These are phyloP conservation scores for Eilema griseolum DNA, from an alignment of 2,888 invertebrate species.

Conservation along the genomic window DNA sequence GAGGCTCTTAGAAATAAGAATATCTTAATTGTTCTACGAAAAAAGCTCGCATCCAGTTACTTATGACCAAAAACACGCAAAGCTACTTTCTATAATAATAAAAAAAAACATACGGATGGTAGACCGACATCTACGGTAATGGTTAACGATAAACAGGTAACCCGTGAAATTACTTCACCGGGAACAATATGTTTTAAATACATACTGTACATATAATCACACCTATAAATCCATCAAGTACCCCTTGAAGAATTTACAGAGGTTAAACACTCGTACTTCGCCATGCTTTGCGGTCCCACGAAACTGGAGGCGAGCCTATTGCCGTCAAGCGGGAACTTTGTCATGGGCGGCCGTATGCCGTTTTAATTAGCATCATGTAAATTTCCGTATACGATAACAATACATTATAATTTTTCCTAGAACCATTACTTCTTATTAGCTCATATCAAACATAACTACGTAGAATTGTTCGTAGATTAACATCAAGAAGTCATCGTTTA, in stretches of 20 bases:
- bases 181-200: not conserved
- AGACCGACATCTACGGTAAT: not conserved
- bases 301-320: no score
- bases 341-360: no score
- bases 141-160: not conserved
- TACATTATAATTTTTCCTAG: not conserved
- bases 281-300: no score
- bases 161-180: not conserved
- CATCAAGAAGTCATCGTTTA: conserved; percentile 54
- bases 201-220: no score
- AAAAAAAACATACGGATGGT: no score
- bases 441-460: conserved; percentile 29
- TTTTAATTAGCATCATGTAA: conserved; percentile 34
- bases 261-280: no score
- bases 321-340: no score
- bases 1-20: not conserved
- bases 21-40: not conserved
- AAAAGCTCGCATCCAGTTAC: not conserved
- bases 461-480: conserved; percentile 39
- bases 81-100: no score
- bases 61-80: no score
- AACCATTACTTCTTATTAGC: conserved; percentile 13
- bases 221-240: no score
- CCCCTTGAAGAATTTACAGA: no score
- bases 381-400: not conserved